Percentiles rank a stretch among this genome's conserved stretches.
Conservation (phyloP, 1,140 invertebrate genomes). For the Archivesica marissinica region DNA sequence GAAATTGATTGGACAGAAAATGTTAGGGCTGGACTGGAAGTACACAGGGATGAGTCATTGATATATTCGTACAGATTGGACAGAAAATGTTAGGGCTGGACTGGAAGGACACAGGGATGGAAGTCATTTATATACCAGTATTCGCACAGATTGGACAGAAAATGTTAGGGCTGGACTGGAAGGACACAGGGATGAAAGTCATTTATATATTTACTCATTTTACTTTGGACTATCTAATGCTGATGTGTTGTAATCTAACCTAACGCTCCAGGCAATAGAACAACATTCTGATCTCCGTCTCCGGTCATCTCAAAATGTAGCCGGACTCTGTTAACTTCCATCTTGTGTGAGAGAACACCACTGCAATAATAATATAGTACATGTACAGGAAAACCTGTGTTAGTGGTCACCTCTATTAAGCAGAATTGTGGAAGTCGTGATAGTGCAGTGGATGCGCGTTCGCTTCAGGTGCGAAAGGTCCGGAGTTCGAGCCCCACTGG, state of each 20-base stretch:
- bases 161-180: too few species aligned
- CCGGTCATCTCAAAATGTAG: slow-evolving; percentile 91
- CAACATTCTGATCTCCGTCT: slow-evolving; percentile 87
- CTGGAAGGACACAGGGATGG: too few species aligned
- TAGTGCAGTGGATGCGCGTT: neutral
- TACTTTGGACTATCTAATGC: too few species aligned
- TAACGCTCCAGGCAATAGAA: slow-evolving; percentile 91
- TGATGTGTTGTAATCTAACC: slow-evolving; percentile 85
- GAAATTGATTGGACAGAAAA: too few species aligned
- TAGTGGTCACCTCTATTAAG: neutral
- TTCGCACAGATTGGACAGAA: too few species aligned
- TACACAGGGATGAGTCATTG: too few species aligned
- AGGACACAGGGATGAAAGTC: too few species aligned
- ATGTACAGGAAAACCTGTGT: neutral
- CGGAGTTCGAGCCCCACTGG: neutral
- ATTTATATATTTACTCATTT: too few species aligned
- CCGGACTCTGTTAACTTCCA: slow-evolving; percentile 86
- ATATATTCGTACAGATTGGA: too few species aligned
- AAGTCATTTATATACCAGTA: too few species aligned
- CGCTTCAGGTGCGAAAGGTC: neutral
- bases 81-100: too few species aligned
- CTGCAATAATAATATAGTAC: slow-evolving; percentile 60
- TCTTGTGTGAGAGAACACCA: slow-evolving; percentile 81
- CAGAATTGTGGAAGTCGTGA: neutral
- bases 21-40: too few species aligned